These are phyloP conservation scores for Copsychus sechellarum DNA, from an alignment of 2,113 vertebrate species.

Conservation along the genomic window DNA sequence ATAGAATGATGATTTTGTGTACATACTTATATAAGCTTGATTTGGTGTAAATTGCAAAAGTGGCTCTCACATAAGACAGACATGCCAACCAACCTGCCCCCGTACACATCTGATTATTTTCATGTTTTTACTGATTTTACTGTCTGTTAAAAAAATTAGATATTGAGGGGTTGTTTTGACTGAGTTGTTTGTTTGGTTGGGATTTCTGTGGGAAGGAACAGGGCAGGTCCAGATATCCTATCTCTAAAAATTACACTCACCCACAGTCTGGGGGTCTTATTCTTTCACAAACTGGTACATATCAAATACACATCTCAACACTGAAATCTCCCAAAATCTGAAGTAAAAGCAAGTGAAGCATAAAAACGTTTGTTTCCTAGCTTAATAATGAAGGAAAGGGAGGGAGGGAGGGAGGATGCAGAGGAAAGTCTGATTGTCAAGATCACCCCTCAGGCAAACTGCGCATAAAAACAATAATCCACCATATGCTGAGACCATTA, in stretches of 20 bases:
- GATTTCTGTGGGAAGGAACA: background rate
- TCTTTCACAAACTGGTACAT: background rate
- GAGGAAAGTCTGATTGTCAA: background rate
- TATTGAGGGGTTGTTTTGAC: fast-evolving
- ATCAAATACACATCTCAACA: background rate
- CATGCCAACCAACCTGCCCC: background rate
- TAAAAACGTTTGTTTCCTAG: background rate
- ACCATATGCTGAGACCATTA: background rate
- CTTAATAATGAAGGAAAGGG: background rate
- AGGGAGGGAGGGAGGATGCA: background rate
- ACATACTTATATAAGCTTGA: background rate
- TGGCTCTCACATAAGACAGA: background rate
- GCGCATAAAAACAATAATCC: background rate
- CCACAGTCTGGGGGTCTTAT: background rate
- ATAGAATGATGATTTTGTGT: background rate
- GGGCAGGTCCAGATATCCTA: background rate
- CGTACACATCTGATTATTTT: background rate
- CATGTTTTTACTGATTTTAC: background rate
- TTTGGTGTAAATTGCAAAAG: background rate
- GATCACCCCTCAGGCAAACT: background rate
- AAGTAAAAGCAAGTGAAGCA: background rate
- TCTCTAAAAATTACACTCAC: background rate
- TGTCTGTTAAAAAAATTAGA: background rate
- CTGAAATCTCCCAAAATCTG: background rate
- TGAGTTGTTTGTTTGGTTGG: too few relatives aligned